These are phyloP conservation scores for Melieria picta DNA, from an alignment of 2,888 invertebrate species.

Conservation along the genomic window DNA sequence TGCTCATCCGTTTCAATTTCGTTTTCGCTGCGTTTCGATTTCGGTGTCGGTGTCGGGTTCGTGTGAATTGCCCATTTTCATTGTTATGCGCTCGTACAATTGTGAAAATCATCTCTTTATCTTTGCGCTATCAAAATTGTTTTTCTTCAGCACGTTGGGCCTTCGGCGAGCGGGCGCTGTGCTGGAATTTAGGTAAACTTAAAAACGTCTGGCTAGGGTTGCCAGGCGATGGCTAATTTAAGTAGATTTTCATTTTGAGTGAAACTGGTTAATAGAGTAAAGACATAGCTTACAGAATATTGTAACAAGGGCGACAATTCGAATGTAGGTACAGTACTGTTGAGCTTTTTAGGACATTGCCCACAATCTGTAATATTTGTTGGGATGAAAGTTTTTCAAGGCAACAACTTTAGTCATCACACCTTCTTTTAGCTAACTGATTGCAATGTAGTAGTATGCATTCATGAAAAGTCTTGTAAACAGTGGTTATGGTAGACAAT, in stretches of 20 bases:
- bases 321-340: no score
- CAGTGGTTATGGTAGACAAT: no score
- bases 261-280: no score
- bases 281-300: no score
- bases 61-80: slow-evolving; percentile 19
- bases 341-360: no score
- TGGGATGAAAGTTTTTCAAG: no score
- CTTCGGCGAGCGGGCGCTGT: background rate
- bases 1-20: slow-evolving; percentile 1
- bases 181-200: background rate
- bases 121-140: slow-evolving; percentile 22
- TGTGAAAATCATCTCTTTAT: slow-evolving; percentile 31
- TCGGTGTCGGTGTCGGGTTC: background rate
- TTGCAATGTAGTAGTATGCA: no score
- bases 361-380: no score
- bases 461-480: no score
- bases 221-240: background rate
- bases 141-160: background rate
- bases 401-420: no score
- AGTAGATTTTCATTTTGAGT: background rate
- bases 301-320: no score
- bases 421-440: no score
- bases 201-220: slow-evolving; percentile 8
- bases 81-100: slow-evolving; percentile 23
- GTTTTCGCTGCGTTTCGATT: slow-evolving; percentile 8